These are phyloP conservation scores for Betta splendens DNA, from an alignment of 2,797 vertebrate genomes.

Conservation along the genomic window DNA sequence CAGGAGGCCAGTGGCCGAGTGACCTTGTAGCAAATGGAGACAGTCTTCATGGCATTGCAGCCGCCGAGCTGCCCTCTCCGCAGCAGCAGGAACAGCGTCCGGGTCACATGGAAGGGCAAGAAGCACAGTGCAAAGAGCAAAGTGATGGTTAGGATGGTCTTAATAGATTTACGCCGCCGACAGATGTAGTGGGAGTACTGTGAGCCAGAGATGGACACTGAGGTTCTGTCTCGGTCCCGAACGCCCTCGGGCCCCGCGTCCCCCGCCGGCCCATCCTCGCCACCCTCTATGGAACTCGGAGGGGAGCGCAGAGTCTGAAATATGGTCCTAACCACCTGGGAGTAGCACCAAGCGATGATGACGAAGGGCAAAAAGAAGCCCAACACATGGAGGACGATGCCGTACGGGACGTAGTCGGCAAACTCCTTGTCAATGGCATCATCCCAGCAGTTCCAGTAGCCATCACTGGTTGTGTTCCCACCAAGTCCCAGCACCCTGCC, in stretches of 20 bases:
- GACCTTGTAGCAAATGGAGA: conserved; percentile 87
- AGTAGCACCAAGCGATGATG: conserved; percentile 87
- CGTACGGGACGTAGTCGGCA: conserved; percentile 83
- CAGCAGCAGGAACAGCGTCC: conserved; percentile 83
- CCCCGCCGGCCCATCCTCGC: conserved; percentile 47
- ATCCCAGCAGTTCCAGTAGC: conserved; percentile 83
- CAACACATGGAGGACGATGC: conserved; percentile 82
- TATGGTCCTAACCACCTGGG: conserved; percentile 83
- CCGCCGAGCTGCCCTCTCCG: conserved; percentile 70
- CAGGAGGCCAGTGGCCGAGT: conserved; percentile 85
- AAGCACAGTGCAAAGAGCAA: conserved; percentile 85
- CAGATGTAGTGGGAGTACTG: conserved; percentile 81
- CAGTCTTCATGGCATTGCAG: conserved; percentile 78
- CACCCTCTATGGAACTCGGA: conserved; percentile 63
- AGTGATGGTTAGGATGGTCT: conserved; percentile 85
- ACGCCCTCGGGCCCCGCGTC: conserved; percentile 51
- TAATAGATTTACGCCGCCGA: conserved; percentile 82
- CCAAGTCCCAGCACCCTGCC: not conserved
- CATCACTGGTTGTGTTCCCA: conserved; percentile 41
- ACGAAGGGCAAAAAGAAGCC: conserved; percentile 85
- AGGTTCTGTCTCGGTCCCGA: conserved; percentile 66
- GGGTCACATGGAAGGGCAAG: conserved; percentile 85
- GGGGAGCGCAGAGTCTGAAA: conserved; percentile 80
- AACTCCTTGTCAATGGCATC: conserved; percentile 85
- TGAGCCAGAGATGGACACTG: conserved; percentile 68